Conservation (phyloP, 2,113 vertebrate species). For the Bos javanicus region DNA sequence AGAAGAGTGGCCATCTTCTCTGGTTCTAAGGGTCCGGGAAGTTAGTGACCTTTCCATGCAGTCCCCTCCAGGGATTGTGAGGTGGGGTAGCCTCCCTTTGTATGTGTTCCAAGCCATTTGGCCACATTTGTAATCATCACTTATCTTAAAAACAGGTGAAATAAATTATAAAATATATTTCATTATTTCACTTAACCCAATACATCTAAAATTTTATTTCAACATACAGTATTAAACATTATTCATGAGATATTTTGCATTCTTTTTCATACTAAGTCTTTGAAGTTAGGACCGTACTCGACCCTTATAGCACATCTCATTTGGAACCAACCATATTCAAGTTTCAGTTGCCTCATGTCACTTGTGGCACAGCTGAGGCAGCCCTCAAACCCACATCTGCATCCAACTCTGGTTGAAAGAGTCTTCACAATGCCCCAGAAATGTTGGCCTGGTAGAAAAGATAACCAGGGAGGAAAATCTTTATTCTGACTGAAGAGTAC, state of each 20-base stretch:
- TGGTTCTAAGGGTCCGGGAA: background rate
- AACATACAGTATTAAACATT: background rate
- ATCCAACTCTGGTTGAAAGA: background rate
- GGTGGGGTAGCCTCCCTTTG: background rate
- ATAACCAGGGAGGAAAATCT: background rate
- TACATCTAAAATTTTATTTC: background rate
- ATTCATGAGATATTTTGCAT: background rate
- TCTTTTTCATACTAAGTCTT: background rate
- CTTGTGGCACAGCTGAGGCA: background rate
- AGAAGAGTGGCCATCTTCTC: background rate
- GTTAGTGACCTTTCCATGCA: background rate
- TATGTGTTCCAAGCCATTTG: background rate
- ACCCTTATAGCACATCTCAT: background rate
- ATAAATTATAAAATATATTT: background rate
- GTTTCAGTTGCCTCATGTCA: background rate
- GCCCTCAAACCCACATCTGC: background rate
- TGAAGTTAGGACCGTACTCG: background rate
- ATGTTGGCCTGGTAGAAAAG: background rate
- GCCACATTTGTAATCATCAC: background rate
- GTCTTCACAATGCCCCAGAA: background rate
- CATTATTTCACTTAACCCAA: background rate
- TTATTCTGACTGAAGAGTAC: background rate
- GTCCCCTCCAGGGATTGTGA: background rate
- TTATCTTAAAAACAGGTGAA: background rate
- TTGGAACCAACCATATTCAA: background rate